Evolutionary conservation across 1,140 invertebrate species (phyloP), one percentile per base, ranked within the genome.

Genomic region (Psix sp.): DNA sequence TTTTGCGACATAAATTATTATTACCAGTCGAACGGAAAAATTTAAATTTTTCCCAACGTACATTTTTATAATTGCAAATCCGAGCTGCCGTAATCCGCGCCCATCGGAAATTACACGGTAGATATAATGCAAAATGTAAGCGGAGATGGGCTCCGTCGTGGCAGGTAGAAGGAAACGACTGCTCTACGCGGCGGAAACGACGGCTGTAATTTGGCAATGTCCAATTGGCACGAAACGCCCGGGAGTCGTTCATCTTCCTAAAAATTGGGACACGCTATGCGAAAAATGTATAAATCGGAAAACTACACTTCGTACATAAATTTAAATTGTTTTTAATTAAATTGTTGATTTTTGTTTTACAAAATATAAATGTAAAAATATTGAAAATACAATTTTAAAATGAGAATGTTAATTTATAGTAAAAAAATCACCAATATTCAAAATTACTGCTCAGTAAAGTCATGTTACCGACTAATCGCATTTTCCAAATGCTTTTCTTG

Each of bases 141-240:
- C 60, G 70, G 70, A 73, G 60, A 73, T 73, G 60, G 60, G 60
- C 38, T 72, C 11, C 36, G 45, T 49, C 45, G 46, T 59, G 39
- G 21, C 59, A 65, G 68, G 49, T 57, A 72, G 45, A 65, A 65
- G 70, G 52, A 72, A 72, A 46, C 68, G 60, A 59, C 52, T 46
- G 49, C 14, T 56, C 45, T 49, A 66, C 72, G 42, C 56, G 60
- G 46, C 68, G 72, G 76, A 79, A 76, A 60, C 63, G 43, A 36
- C 60, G 43, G 21, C 48, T 74, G 52, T 73, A 79, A 77, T 77
- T 75, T 72, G 60, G 56, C 59, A 77, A 68, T 73, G 49, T 70
- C 66, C 62, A 68, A 70, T 78, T 57, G 70, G 54, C 73, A 51
- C 70, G 72, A 39, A 74, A 77, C 68, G 74, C 76, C 73, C 39